phyloP scores from a whole-genome alignment of 2,888 invertebrate species.

The Anaspis maculata region DNA sequence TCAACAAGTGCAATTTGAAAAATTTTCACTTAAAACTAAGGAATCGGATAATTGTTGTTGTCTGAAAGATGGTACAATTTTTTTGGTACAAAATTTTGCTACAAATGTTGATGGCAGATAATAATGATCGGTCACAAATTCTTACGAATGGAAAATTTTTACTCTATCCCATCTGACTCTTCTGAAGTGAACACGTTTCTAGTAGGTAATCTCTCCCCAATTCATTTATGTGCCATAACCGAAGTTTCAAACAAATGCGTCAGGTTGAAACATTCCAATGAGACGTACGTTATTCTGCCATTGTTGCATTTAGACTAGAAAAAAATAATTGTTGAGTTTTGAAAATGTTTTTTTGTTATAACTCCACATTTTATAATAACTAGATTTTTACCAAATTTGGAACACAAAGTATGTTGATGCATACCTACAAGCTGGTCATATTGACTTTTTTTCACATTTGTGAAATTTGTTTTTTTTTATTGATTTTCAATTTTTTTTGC shows the following conservation, averaged over 20 bases:
- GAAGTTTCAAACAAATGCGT: background rate
- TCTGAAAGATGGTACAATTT: background rate
- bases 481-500: too few relatives aligned
- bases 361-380: too few relatives aligned
- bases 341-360: too few relatives aligned
- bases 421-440: too few relatives aligned
- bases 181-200: background rate
- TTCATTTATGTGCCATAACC: background rate
- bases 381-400: too few relatives aligned
- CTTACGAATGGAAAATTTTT: background rate
- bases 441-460: too few relatives aligned
- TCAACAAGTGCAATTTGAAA: background rate
- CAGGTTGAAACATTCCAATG: background rate
- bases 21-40: background rate
- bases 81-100: background rate
- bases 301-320: too few relatives aligned
- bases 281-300: background rate
- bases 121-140: background rate
- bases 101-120: background rate
- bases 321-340: too few relatives aligned
- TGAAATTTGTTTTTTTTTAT: too few relatives aligned
- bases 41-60: background rate
- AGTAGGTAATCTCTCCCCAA: background rate
- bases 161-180: background rate
- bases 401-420: too few relatives aligned